Evolutionary conservation across 92 coral and sea anemone genomes (phyloP), one percentile per base, ranked within the genome.

Genomic region (Ricordea florida): DNA sequence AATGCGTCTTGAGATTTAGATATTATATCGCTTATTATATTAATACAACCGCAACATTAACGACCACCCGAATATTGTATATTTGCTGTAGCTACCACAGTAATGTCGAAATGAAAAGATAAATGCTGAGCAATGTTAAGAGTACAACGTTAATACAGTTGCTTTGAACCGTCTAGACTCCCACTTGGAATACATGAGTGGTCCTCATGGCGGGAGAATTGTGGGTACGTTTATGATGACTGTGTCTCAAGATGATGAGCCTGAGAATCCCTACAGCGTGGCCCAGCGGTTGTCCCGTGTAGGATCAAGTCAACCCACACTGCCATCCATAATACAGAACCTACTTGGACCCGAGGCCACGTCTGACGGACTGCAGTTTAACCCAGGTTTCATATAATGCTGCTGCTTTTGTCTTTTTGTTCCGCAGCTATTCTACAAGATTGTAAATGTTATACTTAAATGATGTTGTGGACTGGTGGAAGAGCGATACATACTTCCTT

Each of bases 321-420:
- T 60, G 4, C 80, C 80, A 2, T 31, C 89, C 8, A 75, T 83
- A 23, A 49, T 83, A 9, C 89, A 83, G 57, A 79, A 50, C 35
- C 79, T 83, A 23, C 59, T 83, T n/a, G 89, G 89, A 41, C 89
- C 89, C 4, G 89, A 83, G 67, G 69, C 79, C 35, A 70, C 86
- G 22, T 81, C 93, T 20, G 93, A 91, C 26, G 90, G 85, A 1
- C 77, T 84, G 62, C 97, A 91, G 58, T 72, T 88, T 22, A 87
- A 72, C 30, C 31, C 92, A 60, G 85, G 97, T 63, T 68, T 57
- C 33, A 7, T 10, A 0, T 18, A n/a, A 14, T 16, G 11, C 3
- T 30, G 28, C 8, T 31, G 37, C 40, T 1, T 25, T 55, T 40
- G 32, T 57, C n/a, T n/a, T n/a, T n/a, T n/a, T n/a, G n/a, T n/a